A percentile compares a stretch with the other conserved stretches of the same genome.
Conservation (phyloP, 2,888 invertebrate genomes). For the Pecten maximus region DNA sequence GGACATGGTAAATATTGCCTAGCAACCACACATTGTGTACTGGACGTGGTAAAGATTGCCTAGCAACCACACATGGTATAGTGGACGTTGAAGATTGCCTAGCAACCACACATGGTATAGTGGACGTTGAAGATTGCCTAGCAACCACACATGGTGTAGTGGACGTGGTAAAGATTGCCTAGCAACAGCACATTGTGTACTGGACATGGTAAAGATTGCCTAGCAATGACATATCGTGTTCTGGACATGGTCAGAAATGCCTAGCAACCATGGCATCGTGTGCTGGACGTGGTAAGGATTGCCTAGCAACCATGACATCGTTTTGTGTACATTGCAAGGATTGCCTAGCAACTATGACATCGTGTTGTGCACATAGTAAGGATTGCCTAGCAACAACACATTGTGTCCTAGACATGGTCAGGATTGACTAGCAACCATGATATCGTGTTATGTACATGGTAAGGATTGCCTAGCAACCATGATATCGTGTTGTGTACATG, state of each 20-base stretch:
- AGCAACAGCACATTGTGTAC: not conserved
- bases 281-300: not conserved
- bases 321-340: not conserved
- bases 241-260: not conserved
- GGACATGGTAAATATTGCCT: not conserved
- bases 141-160: not conserved
- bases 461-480: not conserved
- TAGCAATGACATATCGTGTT: not conserved
- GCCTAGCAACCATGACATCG: not conserved
- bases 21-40: not conserved
- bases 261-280: not conserved
- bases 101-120: not conserved
- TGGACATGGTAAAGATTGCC: not conserved
- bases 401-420: not conserved
- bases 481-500: not conserved
- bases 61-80: not conserved
- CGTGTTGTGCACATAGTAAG: not conserved
- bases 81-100: not conserved
- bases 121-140: not conserved
- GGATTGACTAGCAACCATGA: not conserved
- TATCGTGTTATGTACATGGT: not conserved
- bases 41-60: not conserved
- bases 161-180: not conserved
- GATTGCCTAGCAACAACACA: not conserved
- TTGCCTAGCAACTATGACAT: not conserved